Percentiles rank a stretch among this genome's conserved stretches.
Evolutionary conservation across 2,888 invertebrate genomes (phyloP).

Genomic region (Diaperis boleti): DNA sequence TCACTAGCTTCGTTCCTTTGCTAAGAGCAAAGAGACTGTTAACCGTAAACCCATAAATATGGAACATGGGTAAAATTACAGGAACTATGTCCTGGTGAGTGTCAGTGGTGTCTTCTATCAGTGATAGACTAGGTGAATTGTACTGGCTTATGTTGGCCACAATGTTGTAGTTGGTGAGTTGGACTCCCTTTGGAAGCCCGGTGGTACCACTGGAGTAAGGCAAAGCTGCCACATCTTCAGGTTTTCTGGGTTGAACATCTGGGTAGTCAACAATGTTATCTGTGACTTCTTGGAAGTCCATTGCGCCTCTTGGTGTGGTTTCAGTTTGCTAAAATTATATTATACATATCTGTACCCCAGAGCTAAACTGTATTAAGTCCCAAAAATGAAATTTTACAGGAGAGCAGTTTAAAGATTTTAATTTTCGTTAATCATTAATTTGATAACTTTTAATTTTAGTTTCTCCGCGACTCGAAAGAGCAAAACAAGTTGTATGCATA

Average conservation of each 20-base stretch:
- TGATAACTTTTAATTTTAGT: too few relatives aligned
- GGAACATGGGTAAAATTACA: slow-evolving; percentile 84
- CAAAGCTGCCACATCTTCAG: slow-evolving; percentile 74
- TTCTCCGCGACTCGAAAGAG: too few relatives aligned
- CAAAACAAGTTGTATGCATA: too few relatives aligned
- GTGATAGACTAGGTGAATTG: slow-evolving; percentile 39
- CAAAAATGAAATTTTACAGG: too few relatives aligned
- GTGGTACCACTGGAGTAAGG: slow-evolving; percentile 90
- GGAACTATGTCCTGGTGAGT: slow-evolving; percentile 74
- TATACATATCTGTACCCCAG: too few relatives aligned
- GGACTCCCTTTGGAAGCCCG: too few relatives aligned
- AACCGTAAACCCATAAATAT: slow-evolving; percentile 81
- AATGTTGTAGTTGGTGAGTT: too few relatives aligned
- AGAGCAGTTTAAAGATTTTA: too few relatives aligned
- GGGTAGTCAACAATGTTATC: slow-evolving; percentile 65
- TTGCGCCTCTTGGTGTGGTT: slow-evolving; percentile 66
- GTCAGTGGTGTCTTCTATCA: slow-evolving; percentile 53
- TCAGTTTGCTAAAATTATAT: slow-evolving; percentile 46
- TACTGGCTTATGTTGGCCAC: slow-evolving; percentile 50
- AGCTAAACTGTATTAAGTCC: too few relatives aligned
- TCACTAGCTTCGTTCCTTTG: slow-evolving; percentile 75
- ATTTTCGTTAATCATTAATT: too few relatives aligned
- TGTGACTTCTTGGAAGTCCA: slow-evolving; percentile 71
- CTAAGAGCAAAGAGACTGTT: slow-evolving; percentile 71
- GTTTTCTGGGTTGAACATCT: slow-evolving; percentile 64